Evolutionary conservation across 2,113 vertebrate species (phyloP).

Genomic region (Corythaixoides concolor): DNA sequence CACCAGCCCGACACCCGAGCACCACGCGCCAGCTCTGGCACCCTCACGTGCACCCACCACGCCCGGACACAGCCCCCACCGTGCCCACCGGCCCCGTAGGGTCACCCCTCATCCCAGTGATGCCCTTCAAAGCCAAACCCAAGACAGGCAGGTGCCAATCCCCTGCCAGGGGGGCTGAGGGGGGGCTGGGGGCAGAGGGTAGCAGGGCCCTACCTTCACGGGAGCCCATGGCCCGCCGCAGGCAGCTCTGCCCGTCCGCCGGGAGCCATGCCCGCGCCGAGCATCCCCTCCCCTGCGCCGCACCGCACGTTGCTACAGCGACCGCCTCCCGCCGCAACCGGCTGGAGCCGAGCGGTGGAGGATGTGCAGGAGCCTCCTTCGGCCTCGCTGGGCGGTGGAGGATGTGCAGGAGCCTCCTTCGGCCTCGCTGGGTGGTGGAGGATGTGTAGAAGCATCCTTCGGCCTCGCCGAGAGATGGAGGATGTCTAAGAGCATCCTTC

Average conservation of each 20-base stretch:
- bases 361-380: too few species aligned
- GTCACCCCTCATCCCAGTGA: neutral
- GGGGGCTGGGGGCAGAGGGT: neutral
- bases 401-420: neutral
- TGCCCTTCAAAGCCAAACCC: neutral
- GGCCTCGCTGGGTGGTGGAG: neutral
- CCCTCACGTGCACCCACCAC: accelerated
- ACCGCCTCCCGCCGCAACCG: conserved; percentile 46
- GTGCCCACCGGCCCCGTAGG: accelerated
- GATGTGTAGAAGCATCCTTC: neutral
- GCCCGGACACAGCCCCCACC: accelerated
- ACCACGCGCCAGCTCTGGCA: accelerated
- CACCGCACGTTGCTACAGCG: conserved; percentile 58
- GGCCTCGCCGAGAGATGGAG: accelerated
- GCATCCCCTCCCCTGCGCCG: conserved; percentile 57
- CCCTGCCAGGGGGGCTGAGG: too few species aligned
- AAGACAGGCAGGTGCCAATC: too few species aligned
- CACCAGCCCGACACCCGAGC: neutral
- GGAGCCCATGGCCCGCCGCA: conserved; percentile 2
- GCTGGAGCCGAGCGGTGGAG: neutral
- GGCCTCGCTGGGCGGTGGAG: too few species aligned
- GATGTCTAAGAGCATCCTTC: neutral
- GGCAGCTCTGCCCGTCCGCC: neutral
- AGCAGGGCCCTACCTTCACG: conserved; percentile 46
- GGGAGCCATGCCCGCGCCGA: conserved; percentile 48